Percentiles rank a stretch among this genome's conserved stretches.
These are phyloP conservation scores for Chromobotia macracanthus DNA, from an alignment of 2,797 vertebrate genomes.

Conservation along the genomic window DNA sequence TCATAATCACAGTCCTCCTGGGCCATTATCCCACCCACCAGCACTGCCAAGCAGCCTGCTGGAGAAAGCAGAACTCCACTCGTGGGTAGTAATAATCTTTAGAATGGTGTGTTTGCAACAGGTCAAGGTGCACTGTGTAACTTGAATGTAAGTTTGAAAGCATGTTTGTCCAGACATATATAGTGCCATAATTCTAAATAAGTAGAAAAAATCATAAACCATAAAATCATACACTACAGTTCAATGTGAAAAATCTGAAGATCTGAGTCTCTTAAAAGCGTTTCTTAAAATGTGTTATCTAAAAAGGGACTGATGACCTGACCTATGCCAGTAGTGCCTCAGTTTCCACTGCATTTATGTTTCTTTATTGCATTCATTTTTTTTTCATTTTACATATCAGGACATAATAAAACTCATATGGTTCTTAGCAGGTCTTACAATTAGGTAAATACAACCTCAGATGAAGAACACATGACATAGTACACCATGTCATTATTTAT, in stretches of 20 bases:
- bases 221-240: conserved; percentile 7
- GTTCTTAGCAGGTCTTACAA: too few species aligned
- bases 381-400: too few species aligned
- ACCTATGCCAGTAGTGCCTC: neutral
- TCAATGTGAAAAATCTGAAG: neutral
- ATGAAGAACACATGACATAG: too few species aligned
- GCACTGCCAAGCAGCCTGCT: conserved; percentile 31
- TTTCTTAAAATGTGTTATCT: neutral
- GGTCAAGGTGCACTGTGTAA: conserved; percentile 12
- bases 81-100: conserved; percentile 1
- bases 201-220: neutral
- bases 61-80: conserved; percentile 32
- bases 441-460: too few species aligned
- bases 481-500: too few species aligned
- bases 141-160: neutral
- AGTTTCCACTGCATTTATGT: neutral
- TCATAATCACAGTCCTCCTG: conserved; percentile 60
- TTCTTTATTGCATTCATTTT: neutral
- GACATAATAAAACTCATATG: too few species aligned
- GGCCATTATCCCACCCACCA: conserved; percentile 57
- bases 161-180: neutral
- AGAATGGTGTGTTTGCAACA: conserved; percentile 11
- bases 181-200: neutral
- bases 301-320: neutral
- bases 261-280: neutral